Percentiles rank a stretch among this genome's conserved stretches.
phyloP scores from a whole-genome alignment of 2,113 vertebrate species.

The Acrocephalus arundinaceus region DNA sequence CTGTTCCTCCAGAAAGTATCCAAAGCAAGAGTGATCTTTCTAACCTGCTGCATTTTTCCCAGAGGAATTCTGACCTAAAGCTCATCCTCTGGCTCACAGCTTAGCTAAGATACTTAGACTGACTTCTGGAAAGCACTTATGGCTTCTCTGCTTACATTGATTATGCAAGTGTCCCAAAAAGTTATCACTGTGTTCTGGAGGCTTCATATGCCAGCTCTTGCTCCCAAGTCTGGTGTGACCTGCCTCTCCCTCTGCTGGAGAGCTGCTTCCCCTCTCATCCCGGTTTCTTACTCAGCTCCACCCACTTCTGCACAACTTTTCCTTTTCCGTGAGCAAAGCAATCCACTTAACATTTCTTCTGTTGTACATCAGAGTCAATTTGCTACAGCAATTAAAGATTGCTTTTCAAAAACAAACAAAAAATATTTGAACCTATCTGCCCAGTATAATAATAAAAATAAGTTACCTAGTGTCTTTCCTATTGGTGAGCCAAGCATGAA shows the following conservation, averaged over 20 bases:
- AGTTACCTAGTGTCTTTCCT: neutral
- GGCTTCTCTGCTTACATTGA: neutral
- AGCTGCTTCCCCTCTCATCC: neutral
- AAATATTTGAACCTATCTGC: neutral
- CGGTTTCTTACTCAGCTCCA: neutral
- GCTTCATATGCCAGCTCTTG: neutral
- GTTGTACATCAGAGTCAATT: neutral
- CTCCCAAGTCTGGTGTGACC: neutral
- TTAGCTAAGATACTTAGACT: neutral
- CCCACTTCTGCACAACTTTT: neutral
- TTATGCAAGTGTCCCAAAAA: neutral
- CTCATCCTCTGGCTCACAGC: neutral
- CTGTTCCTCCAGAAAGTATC: neutral
- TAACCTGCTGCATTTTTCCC: neutral
- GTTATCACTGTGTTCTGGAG: neutral
- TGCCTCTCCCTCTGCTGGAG: neutral
- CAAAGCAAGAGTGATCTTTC: neutral
- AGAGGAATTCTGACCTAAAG: neutral
- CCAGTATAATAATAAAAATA: neutral
- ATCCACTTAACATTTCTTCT: neutral
- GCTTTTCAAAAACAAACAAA: neutral
- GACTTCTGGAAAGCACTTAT: neutral
- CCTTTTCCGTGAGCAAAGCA: neutral
- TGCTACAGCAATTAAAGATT: neutral
- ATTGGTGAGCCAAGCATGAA: neutral